Conservation (phyloP, 2,113 vertebrate species). For the Platichthys flesus region DNA sequence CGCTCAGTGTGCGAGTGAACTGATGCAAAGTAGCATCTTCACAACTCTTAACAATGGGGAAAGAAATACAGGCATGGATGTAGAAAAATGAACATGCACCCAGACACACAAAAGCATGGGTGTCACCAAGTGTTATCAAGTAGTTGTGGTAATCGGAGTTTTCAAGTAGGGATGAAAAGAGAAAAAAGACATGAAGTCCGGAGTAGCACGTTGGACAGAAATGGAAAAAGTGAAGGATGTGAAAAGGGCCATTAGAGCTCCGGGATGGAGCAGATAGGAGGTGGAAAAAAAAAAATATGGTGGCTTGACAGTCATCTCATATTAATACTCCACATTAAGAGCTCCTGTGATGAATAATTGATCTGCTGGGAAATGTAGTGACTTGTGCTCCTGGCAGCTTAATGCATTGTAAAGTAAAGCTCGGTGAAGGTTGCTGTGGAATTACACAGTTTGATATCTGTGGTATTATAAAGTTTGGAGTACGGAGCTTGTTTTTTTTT, state of each 20-base stretch:
- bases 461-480: background rate
- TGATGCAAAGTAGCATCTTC: background rate
- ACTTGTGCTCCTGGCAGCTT: constrained; percentile 57
- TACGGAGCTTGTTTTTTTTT: constrained; percentile 13
- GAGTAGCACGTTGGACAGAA: background rate
- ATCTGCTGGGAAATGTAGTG: constrained; percentile 60
- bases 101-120: background rate
- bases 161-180: background rate
- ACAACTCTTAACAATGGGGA: background rate
- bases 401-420: constrained; percentile 59
- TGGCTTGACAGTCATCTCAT: constrained; percentile 67
- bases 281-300: constrained; percentile 36
- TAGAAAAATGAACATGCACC: background rate
- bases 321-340: constrained; percentile 78
- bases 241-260: constrained; percentile 10
- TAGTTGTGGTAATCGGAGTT: constrained; percentile 46
- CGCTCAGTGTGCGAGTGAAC: background rate
- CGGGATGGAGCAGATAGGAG: constrained; percentile 31
- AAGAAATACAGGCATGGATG: background rate
- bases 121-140: constrained; percentile 28
- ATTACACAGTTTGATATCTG: constrained; percentile 20
- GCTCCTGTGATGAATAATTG: constrained; percentile 73
- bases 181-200: background rate
- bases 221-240: background rate
- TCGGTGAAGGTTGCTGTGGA: constrained; percentile 6